A percentile compares a stretch with the other conserved stretches of the same genome.
Evolutionary conservation across 1,140 invertebrate species (phyloP).

Genomic region (Zaprionus tsacasi): DNA sequence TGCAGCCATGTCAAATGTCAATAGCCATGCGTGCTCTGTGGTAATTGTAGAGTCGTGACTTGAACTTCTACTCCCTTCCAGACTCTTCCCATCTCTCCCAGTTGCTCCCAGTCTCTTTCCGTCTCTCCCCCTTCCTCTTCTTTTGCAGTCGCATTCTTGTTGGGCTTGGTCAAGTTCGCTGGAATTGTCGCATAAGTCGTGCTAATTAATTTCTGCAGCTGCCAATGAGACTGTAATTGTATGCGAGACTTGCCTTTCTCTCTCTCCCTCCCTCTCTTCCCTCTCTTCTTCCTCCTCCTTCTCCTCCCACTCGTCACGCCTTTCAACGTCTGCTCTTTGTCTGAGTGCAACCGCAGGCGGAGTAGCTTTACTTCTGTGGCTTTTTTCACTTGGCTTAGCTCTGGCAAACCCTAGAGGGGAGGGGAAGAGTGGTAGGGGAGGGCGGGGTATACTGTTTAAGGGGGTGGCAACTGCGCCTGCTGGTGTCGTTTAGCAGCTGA

Average conservation of each 20-base stretch:
- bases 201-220: conserved; percentile 66
- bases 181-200: conserved; percentile 21
- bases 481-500: conserved; percentile 20
- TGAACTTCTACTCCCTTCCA: no score
- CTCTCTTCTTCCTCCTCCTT: neutral
- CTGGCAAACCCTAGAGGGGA: neutral
- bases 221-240: conserved; percentile 64
- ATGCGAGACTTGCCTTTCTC: conserved; percentile 26
- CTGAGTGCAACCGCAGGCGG: conserved; percentile 4
- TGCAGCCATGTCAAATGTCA: conserved; percentile 49
- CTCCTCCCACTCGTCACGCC: neutral
- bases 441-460: no score
- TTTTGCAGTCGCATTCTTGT: neutral
- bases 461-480: conserved; percentile 10
- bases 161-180: conserved; percentile 28
- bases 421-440: neutral
- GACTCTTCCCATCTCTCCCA: no score
- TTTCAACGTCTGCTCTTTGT: conserved; percentile 7
- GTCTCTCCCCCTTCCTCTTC: neutral
- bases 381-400: neutral
- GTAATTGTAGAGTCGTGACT: conserved; percentile 22
- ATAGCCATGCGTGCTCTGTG: conserved; percentile 42
- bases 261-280: neutral
- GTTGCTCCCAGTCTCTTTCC: neutral
- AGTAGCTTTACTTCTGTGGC: conserved; percentile 18